phyloP scores from a whole-genome alignment of 2,888 invertebrate species.

The Blastobasis adustella region DNA sequence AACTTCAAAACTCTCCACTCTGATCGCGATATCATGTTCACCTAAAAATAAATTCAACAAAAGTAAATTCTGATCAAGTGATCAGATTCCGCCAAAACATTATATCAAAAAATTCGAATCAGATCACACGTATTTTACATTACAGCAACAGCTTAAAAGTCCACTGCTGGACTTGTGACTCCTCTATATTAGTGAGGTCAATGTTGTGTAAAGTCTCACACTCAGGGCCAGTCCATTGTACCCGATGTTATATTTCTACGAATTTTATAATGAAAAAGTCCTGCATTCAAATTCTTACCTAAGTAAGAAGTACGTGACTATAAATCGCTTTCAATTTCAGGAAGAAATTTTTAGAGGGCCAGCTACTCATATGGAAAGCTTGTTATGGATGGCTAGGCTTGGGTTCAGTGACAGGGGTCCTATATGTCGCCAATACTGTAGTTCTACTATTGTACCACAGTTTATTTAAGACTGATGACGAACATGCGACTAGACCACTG shows the following conservation, averaged over 20 bases:
- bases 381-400: conserved; percentile 36
- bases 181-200: not conserved
- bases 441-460: conserved; percentile 31
- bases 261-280: not conserved
- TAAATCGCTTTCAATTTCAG: conserved; percentile 26
- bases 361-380: conserved; percentile 44
- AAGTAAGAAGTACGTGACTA: not conserved
- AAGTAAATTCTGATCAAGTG: too few relatives aligned
- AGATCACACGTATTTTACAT: too few relatives aligned
- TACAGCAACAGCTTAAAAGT: not conserved
- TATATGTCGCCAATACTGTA: conserved; percentile 27
- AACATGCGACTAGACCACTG: conserved; percentile 36
- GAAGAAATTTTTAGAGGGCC: conserved; percentile 36
- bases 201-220: not conserved
- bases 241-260: not conserved
- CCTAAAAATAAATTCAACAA: too few relatives aligned
- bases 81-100: too few relatives aligned
- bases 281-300: not conserved
- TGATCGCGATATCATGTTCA: too few relatives aligned
- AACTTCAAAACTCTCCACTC: too few relatives aligned
- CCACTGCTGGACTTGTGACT: not conserved
- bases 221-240: not conserved
- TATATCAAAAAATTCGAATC: too few relatives aligned
- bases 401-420: conserved; percentile 10
- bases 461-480: conserved; percentile 36